These are phyloP conservation scores for Drosophila sordidula DNA, from an alignment of 2,888 invertebrate species.

Conservation along the genomic window DNA sequence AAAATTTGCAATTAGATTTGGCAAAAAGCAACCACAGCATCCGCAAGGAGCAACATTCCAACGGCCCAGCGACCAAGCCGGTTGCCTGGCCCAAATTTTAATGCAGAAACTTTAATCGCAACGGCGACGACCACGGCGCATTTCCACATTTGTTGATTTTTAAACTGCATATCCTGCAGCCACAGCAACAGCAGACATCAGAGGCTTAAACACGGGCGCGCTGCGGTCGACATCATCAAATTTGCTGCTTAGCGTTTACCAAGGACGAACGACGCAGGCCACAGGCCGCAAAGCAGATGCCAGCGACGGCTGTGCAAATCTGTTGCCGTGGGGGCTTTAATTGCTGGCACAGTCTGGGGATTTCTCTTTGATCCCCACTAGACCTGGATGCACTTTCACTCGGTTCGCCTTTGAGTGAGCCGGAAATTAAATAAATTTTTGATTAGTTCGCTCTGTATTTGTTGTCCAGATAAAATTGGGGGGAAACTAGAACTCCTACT, in stretches of 20 bases:
- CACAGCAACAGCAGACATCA: constrained; percentile 18
- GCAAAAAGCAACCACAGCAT: constrained; percentile 65
- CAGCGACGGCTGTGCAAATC: constrained; percentile 33
- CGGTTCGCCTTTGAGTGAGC: constrained; percentile 47
- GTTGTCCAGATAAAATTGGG: constrained; percentile 12
- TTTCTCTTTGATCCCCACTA: constrained; percentile 33
- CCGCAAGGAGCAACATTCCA: constrained; percentile 18
- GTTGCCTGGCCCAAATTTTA: constrained; percentile 53
- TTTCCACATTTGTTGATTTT: constrained; percentile 74
- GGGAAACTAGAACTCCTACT: constrained; percentile 6
- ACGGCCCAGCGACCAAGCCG: constrained; percentile 1
- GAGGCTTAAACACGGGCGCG: constrained; percentile 22
- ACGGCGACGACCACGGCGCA: constrained; percentile 54
- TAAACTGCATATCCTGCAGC: constrained; percentile 65
- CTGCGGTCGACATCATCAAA: constrained; percentile 66
- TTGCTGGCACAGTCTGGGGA: constrained; percentile 41
- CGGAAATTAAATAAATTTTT: constrained; percentile 75
- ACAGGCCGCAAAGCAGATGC: constrained; percentile 15
- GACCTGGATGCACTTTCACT: constrained; percentile 62
- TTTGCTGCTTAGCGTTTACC: constrained; percentile 53
- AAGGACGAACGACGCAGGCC: constrained; percentile 37
- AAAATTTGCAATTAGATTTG: constrained; percentile 79
- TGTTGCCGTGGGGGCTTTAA: constrained; percentile 50
- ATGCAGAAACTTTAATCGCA: constrained; percentile 76
- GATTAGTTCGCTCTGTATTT: constrained; percentile 57